Conservation (phyloP, 2,113 vertebrate species). For the Centrocercus urophasianus region DNA sequence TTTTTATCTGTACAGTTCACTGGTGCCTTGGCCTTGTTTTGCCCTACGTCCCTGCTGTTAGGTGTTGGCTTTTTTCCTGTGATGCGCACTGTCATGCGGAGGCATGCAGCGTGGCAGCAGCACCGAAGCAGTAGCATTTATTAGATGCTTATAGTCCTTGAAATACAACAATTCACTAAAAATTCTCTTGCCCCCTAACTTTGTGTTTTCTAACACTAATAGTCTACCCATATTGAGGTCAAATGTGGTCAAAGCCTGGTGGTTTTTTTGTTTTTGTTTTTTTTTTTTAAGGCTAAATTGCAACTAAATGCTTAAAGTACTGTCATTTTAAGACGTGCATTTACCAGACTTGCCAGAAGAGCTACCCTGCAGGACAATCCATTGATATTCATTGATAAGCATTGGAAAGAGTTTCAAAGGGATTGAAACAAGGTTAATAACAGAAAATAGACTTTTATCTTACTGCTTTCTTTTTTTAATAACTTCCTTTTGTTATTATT, state of each 20-base stretch:
- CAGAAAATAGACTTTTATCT: neutral
- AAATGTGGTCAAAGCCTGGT: neutral
- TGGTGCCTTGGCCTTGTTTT: neutral
- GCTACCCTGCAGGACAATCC: neutral
- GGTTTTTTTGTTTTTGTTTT: neutral
- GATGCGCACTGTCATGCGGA: neutral
- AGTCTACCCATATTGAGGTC: neutral
- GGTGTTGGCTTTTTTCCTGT: neutral
- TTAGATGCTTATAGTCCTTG: neutral
- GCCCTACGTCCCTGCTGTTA: neutral
- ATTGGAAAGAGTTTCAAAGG: neutral
- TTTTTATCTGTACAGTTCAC: neutral
- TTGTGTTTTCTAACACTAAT: neutral
- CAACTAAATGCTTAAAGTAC: neutral
- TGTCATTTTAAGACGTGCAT: neutral
- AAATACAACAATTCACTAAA: neutral
- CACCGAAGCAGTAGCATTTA: neutral
- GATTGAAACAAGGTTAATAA: neutral
- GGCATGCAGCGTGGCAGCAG: neutral
- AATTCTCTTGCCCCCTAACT: neutral
- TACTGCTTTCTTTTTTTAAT: neutral
- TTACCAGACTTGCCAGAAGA: neutral
- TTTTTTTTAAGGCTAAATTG: neutral
- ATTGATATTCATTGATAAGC: neutral
- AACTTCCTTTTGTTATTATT: slow-evolving; percentile 8